Evolutionary conservation across 2,888 invertebrate species (phyloP).

Genomic region (Nasonovia ribisnigri): DNA sequence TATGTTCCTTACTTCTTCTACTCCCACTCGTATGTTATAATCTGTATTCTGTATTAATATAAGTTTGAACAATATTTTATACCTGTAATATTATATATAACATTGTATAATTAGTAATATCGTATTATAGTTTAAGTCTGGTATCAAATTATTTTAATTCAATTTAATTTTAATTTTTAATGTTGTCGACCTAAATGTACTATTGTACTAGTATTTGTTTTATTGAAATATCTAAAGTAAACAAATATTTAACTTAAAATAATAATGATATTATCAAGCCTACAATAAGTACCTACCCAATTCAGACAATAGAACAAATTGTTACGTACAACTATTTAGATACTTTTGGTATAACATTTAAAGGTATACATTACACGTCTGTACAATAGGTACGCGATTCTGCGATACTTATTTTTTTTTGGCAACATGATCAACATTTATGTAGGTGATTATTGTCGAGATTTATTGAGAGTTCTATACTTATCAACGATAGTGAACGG

Average conservation of each 20-base stretch:
- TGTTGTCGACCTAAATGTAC: not conserved
- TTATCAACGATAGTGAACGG: conserved; percentile 33
- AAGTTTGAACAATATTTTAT: not conserved
- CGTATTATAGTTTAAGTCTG: not conserved
- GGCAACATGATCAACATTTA: not conserved
- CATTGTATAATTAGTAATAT: not conserved
- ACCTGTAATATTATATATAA: not conserved
- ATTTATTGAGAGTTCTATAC: conserved; percentile 50
- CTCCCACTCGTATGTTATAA: not conserved
- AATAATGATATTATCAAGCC: not conserved
- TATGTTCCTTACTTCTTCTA: not conserved
- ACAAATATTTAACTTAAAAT: not conserved
- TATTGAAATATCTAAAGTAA: not conserved
- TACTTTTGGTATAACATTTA: not conserved
- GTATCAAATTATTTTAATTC: not conserved
- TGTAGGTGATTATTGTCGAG: conserved; percentile 33
- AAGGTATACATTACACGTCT: not conserved
- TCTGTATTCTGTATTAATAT: too few relatives aligned
- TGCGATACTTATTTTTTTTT: not conserved
- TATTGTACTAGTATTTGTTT: not conserved
- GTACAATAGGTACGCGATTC: not conserved
- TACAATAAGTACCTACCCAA: not conserved
- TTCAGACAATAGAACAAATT: not conserved
- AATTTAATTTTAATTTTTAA: not conserved
- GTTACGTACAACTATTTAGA: not conserved